phyloP scores from a whole-genome alignment of 2,113 vertebrate species.

The Bagarius yarrelli region DNA sequence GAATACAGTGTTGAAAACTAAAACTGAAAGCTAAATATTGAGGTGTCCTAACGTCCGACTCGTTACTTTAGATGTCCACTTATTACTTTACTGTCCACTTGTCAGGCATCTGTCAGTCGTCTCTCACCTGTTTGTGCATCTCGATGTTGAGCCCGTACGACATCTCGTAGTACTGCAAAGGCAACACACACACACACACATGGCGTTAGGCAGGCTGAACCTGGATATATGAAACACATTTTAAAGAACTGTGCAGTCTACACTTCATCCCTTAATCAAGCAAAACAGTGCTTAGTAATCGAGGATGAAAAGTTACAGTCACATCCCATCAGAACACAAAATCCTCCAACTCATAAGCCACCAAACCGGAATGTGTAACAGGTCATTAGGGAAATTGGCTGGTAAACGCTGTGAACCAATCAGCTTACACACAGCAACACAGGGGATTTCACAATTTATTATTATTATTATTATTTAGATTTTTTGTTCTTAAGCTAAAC shows the following conservation, averaged over 20 bases:
- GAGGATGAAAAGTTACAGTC: background rate
- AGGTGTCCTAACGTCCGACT: background rate
- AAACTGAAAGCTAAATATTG: background rate
- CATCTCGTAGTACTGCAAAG: constrained; percentile 92
- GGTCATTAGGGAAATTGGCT: background rate
- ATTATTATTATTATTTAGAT: too few relatives aligned
- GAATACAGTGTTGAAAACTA: background rate
- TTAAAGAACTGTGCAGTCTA: too few relatives aligned
- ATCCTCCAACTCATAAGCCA: background rate
- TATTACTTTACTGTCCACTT: too few relatives aligned
- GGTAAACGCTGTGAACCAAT: background rate
- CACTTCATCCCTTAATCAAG: background rate
- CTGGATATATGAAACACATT: background rate
- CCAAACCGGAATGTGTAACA: background rate
- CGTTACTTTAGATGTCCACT: too few relatives aligned
- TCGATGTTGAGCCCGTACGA: constrained; percentile 96
- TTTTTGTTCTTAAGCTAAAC: too few relatives aligned
- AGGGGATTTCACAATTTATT: too few relatives aligned
- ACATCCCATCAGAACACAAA: background rate
- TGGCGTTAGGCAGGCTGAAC: background rate
- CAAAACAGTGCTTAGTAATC: background rate
- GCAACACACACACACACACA: background rate
- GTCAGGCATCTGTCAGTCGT: too few relatives aligned
- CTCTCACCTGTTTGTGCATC: constrained; percentile 96
- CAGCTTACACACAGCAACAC: constrained; percentile 21